Base-by-base conservation (phyloP, 2,113 vertebrate genomes). In the Sprattus sprattus region DNA sequence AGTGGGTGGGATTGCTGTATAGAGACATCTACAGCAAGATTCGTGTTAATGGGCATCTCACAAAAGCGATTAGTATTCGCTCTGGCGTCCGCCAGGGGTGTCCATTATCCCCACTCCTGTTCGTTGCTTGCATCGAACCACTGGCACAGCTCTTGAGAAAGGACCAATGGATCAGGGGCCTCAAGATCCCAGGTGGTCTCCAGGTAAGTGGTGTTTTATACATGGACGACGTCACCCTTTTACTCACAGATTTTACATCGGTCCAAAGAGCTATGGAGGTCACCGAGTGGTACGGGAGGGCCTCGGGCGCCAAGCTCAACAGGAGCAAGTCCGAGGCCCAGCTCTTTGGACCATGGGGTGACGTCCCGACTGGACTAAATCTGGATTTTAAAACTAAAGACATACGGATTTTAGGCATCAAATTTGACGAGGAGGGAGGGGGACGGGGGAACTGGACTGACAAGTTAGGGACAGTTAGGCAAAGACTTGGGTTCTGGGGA, bases 81-180 rank as follows among this genome's bases (percentile, higher is more conserved):
- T 54, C 57, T 5, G 83, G 87, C 4, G 83, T 87, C 50, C 82
- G 39, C n/a, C 80, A 85, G 54, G 86, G 85, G 6, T 90, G 83
- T 44, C 84, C 84, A 0, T 81, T 88, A 88, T 90, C 84, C 44
- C 78, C 87, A 0, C 84, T 90, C 8, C 25, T 87, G 47, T 88
- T 81, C 10, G 16, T 82, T 6, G 82, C 22, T 1, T 45, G 83
- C 6, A 86, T 86, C 0, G 84, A 87, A 39, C 85, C 85, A 2
- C 52, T 86, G n/a, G 86, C 83, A 52, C 82, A 87, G 52, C 83
- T 89, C 2, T 84, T 89, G 86, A 83, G 85, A 89, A 89, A 28
- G 89, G 83, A 87, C 2, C 45, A 83, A 82, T 85, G 81, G 83
- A 82, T 89, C 22, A 86, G 32, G 45, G 85, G 83, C 67, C 64